Evolutionary conservation across 2,888 invertebrate species (phyloP), one percentile per base, ranked within the genome.

Genomic region (Zootermopsis nevadensis): DNA sequence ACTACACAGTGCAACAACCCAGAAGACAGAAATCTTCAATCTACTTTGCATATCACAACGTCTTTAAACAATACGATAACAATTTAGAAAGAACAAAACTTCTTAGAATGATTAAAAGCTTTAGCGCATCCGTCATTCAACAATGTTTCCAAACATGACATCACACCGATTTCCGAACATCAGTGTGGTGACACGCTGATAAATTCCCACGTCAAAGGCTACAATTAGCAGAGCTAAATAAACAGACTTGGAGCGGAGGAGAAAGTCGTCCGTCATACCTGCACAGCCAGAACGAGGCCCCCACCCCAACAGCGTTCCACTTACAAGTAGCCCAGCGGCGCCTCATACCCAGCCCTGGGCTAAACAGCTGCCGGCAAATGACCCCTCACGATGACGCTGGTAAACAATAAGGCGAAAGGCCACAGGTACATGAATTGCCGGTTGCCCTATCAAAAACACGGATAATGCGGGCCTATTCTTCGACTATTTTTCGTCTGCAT

Each of bases 211-310:
- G 74, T 74, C 74, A 38, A 7, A 42, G 24, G 38, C 24, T n/a
- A n/a, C 74, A 38, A 74, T 74, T 74, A 74, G 60, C 27, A n/a
- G 60, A 30, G 38, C n/a, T 33, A 42, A 74, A 38, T 60, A 60
- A 60, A 60, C 60, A 60, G 27, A 60, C 7, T 27, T 7, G 27
- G 27, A 33, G 38, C 42, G 31, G 74, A 24, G 74, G 74, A 74
- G 74, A 74, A 74, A 74, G 74, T 74, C 74, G 19, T 38, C 74
- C 74, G 19, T 38, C 74, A 38, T 74, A 38, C 38, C 38, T 10
- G 27, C 69, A 69, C 33, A 33, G 35, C 6, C 27, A 60, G n/a
- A 60, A 60, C 3, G 1, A 60, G n/a, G n/a, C 27, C n/a, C 60
- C 60, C 60, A 2, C 60, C 38, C 74, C 74, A 24, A 1, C n/a